Percentiles rank a stretch among this genome's conserved stretches.
These are phyloP conservation scores for Machimus rusticus DNA, from an alignment of 2,888 invertebrate genomes.

Conservation along the genomic window DNA sequence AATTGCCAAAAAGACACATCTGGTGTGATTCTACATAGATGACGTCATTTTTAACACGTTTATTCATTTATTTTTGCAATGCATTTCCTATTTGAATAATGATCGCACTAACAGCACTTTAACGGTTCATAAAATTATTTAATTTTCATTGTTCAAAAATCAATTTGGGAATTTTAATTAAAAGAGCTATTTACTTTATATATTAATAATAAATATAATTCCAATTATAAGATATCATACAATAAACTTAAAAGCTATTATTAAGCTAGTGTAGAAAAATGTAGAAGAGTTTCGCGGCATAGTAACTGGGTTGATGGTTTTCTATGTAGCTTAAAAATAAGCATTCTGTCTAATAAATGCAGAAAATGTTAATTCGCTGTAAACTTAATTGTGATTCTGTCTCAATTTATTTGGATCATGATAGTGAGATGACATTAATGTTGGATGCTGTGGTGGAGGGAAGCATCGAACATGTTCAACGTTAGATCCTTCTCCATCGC, in stretches of 20 bases:
- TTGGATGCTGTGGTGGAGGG: constrained; percentile 90
- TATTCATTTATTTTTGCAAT: neutral
- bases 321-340: neutral
- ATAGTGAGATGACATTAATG: constrained; percentile 66
- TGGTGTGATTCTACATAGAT: neutral
- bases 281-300: neutral
- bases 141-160: neutral
- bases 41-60: neutral
- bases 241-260: neutral
- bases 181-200: neutral
- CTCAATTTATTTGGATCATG: constrained; percentile 69
- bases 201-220: constrained; percentile 11
- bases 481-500: constrained; percentile 81
- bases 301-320: neutral
- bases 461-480: constrained; percentile 97
- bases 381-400: constrained; percentile 58
- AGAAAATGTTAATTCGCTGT: neutral
- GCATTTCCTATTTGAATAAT: neutral
- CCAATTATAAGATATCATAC: neutral
- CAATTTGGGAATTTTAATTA: neutral
- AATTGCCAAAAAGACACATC: neutral
- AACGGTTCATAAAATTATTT: neutral
- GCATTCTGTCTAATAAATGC: neutral
- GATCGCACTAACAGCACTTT: neutral
- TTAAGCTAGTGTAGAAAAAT: neutral